phyloP scores from a whole-genome alignment of 2,113 vertebrate genomes.

The Prunella himalayana region DNA sequence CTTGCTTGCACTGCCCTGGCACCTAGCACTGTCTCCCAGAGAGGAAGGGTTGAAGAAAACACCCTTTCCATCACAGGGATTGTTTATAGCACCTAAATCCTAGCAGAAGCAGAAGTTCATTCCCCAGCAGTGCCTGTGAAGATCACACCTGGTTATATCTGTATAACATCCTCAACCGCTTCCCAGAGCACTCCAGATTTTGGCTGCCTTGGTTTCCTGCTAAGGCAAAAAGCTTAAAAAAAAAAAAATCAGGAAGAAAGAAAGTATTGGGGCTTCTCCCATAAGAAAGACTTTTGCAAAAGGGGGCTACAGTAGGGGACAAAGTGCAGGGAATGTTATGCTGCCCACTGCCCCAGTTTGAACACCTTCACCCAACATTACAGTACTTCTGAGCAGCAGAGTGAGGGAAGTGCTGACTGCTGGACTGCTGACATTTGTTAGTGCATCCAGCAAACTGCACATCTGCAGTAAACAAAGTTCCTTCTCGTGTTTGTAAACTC shows the following conservation, averaged over 20 bases:
- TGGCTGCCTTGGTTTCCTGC: background rate
- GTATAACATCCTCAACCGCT: background rate
- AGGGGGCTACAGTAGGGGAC: fast-evolving
- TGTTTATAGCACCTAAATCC: background rate
- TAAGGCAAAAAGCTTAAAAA: background rate
- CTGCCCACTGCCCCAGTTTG: fast-evolving
- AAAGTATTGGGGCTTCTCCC: background rate
- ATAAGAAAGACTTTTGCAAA: background rate
- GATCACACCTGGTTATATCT: background rate
- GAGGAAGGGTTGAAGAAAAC: background rate
- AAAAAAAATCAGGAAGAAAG: fast-evolving
- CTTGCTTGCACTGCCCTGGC: background rate
- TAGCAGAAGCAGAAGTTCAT: background rate
- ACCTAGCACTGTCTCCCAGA: background rate
- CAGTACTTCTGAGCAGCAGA: background rate
- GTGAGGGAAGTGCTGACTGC: background rate
- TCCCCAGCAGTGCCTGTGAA: background rate
- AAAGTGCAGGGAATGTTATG: background rate
- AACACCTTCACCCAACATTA: background rate
- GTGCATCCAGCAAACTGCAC: background rate
- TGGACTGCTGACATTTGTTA: background rate
- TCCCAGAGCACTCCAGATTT: background rate
- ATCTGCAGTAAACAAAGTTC: constrained; percentile 26
- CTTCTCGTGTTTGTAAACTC: constrained; percentile 25
- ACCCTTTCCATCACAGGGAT: background rate